A percentile compares a stretch with the other conserved stretches of the same genome.
phyloP scores from a whole-genome alignment of 2,113 vertebrate species.

The Raja brachyura region DNA sequence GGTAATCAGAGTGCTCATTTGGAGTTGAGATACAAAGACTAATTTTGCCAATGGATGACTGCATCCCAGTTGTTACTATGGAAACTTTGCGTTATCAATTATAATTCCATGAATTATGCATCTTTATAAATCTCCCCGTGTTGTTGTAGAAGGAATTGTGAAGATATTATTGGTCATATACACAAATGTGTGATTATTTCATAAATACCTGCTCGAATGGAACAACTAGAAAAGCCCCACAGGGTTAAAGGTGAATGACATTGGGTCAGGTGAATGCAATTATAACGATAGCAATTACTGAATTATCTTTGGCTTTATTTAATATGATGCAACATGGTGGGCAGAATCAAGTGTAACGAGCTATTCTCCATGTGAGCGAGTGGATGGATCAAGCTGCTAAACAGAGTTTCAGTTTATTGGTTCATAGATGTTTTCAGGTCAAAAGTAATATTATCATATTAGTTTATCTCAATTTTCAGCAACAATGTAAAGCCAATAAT shows the following conservation, averaged over 20 bases:
- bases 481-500: not conserved
- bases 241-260: not conserved
- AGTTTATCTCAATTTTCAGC: not conserved
- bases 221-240: not conserved
- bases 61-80: not conserved
- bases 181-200: not conserved
- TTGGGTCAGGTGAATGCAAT: not conserved
- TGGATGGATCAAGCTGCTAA: not conserved
- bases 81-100: slow-evolving; percentile 3
- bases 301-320: slow-evolving; percentile 12
- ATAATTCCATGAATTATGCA: not conserved
- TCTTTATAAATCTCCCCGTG: not conserved
- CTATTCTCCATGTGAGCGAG: not conserved
- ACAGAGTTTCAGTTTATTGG: not conserved
- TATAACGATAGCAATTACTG: not conserved
- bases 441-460: not conserved
- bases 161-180: not conserved
- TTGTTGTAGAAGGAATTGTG: not conserved
- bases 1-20: not conserved
- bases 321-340: not conserved
- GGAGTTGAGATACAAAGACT: not conserved
- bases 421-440: not conserved
- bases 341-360: not conserved
- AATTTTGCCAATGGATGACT: not conserved
- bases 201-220: not conserved